phyloP scores from a whole-genome alignment of 2,113 vertebrate genomes.

The Lonchura striata region DNA sequence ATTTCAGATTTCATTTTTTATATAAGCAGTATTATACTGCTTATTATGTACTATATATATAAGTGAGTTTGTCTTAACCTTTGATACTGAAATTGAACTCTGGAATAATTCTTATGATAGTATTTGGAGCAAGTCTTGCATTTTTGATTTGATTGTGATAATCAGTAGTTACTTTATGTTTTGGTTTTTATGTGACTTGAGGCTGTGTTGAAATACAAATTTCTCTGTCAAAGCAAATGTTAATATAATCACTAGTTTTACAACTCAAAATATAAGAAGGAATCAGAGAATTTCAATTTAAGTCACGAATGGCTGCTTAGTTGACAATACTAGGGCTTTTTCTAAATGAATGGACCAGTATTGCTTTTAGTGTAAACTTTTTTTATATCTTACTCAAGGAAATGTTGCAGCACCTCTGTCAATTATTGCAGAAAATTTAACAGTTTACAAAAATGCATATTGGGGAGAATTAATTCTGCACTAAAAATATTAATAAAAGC shows the following conservation, averaged over 20 bases:
- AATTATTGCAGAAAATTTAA: not conserved
- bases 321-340: slow-evolving; percentile 48
- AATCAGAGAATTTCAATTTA: not conserved
- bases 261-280: not conserved
- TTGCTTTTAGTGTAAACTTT: slow-evolving; percentile 24
- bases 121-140: not conserved
- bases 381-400: slow-evolving; percentile 42
- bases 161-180: not conserved
- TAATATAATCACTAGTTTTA: not conserved
- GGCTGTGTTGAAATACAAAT: not conserved
- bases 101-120: not conserved
- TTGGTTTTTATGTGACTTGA: not conserved
- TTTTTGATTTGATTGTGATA: not conserved
- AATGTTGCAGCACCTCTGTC: not conserved
- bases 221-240: not conserved
- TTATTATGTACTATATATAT: too few species aligned
- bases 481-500: not conserved
- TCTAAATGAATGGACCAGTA: slow-evolving; percentile 33
- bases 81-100: slow-evolving; percentile 4
- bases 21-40: not conserved
- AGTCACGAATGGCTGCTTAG: slow-evolving; percentile 17
- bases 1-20: slow-evolving; percentile 14
- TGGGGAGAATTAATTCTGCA: slow-evolving; percentile 17
- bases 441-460: not conserved
- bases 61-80: not conserved